phyloP scores from a whole-genome alignment of 2,888 invertebrate genomes.

The Pterobdella sp. region DNA sequence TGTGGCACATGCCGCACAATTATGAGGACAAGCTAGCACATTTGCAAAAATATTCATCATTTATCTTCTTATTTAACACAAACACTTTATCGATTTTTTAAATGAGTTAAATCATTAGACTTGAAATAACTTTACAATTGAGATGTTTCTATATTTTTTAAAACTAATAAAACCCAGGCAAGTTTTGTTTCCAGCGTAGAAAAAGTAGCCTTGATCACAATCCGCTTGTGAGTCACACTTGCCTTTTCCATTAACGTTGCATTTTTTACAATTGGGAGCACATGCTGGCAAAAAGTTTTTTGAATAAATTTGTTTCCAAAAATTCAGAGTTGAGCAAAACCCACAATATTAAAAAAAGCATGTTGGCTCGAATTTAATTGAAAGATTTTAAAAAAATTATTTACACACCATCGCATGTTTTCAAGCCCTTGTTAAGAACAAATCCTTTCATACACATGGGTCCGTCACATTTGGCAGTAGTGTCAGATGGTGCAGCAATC shows the following conservation, averaged over 20 bases:
- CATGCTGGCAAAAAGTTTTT: slow-evolving; percentile 20
- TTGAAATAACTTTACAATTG: neutral
- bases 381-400: too few relatives aligned
- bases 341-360: too few relatives aligned
- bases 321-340: neutral
- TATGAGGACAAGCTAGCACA: slow-evolving; percentile 28
- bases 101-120: neutral
- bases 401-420: neutral
- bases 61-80: too few relatives aligned
- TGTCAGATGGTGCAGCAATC: neutral
- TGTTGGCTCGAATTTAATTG: too few relatives aligned
- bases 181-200: slow-evolving; percentile 19
- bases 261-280: slow-evolving; percentile 26
- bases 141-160: neutral
- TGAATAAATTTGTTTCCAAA: too few relatives aligned
- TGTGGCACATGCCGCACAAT: slow-evolving; percentile 23
- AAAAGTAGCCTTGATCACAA: slow-evolving; percentile 26
- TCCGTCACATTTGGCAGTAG: neutral
- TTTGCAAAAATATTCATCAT: neutral
- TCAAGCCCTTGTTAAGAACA: neutral
- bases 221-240: slow-evolving; percentile 27
- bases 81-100: neutral
- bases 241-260: slow-evolving; percentile 17
- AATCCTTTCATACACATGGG: neutral
- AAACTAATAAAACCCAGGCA: slow-evolving; percentile 23